Evolutionary conservation across 2,888 invertebrate genomes (phyloP).

Genomic region (Anthrax anthrax): DNA sequence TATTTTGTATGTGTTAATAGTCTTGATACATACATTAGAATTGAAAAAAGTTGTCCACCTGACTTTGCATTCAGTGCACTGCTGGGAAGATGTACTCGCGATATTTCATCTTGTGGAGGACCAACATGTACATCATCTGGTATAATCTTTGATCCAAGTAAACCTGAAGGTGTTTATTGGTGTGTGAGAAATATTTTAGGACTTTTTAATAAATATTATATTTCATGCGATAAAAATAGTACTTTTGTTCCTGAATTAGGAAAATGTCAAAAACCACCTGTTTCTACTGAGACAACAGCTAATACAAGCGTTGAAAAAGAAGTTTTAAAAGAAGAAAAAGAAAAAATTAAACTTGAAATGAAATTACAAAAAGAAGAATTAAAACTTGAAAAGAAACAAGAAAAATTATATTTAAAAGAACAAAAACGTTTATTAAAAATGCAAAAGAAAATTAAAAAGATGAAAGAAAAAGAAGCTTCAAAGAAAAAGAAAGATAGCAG

Average conservation of each 20-base stretch:
- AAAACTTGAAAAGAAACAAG: background rate
- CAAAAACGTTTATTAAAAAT: background rate
- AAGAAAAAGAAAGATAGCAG: background rate
- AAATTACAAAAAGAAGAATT: too few relatives aligned
- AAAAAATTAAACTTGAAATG: too few relatives aligned
- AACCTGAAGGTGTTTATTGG: slow-evolving; percentile 11
- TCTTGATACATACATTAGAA: background rate
- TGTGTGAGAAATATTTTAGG: slow-evolving; percentile 10
- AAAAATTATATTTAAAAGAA: background rate
- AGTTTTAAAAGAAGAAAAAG: slow-evolving; percentile 1
- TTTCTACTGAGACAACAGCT: background rate
- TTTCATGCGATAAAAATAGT: slow-evolving; percentile 9
- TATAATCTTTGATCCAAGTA: slow-evolving; percentile 9
- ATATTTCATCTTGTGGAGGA: slow-evolving; percentile 9
- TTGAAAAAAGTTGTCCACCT: slow-evolving; percentile 9
- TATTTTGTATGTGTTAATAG: slow-evolving; percentile 10
- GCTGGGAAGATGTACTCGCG: slow-evolving; percentile 10
- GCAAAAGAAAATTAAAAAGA: background rate
- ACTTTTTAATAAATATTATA: slow-evolving; percentile 12
- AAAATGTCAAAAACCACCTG: slow-evolving; percentile 5
- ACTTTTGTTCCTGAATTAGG: slow-evolving; percentile 6
- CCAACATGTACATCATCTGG: slow-evolving; percentile 7
- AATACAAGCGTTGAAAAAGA: background rate
- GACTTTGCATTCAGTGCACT: slow-evolving; percentile 9
- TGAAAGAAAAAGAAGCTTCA: background rate